Evolutionary conservation across 2,888 invertebrate species (phyloP).

Genomic region (Drosophila fulvimacula): DNA sequence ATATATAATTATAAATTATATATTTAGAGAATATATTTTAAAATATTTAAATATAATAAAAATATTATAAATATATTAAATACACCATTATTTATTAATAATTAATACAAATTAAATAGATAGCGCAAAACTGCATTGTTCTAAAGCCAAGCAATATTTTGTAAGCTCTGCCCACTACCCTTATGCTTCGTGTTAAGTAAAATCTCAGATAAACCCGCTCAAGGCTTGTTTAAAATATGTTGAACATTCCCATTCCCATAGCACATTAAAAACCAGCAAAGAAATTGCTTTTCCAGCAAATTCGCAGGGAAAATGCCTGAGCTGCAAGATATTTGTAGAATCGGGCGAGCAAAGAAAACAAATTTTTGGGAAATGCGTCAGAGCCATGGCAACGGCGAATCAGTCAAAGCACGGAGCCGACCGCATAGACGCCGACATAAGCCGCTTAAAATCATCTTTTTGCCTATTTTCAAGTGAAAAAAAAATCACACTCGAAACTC

Average conservation of each 20-base stretch:
- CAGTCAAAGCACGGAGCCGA: conserved; percentile 12
- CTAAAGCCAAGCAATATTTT: too few species aligned
- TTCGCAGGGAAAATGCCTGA: neutral
- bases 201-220: neutral
- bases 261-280: conserved; percentile 4
- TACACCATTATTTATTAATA: too few species aligned
- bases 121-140: too few species aligned
- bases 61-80: too few species aligned
- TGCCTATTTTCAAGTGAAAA: neutral
- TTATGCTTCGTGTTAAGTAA: too few species aligned
- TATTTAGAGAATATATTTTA: too few species aligned
- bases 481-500: conserved; percentile 75
- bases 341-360: conserved; percentile 38
- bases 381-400: conserved; percentile 53
- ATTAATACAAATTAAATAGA: too few species aligned
- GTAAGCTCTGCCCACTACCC: too few species aligned
- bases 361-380: conserved; percentile 48
- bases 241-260: neutral
- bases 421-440: conserved; percentile 54
- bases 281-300: neutral
- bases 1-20: too few species aligned
- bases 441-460: conserved; percentile 66
- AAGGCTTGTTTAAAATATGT: neutral
- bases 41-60: too few species aligned
- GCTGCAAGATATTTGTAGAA: neutral